These are phyloP conservation scores for Ischnura elegans DNA, from an alignment of 2,888 invertebrate genomes.

Conservation along the genomic window DNA sequence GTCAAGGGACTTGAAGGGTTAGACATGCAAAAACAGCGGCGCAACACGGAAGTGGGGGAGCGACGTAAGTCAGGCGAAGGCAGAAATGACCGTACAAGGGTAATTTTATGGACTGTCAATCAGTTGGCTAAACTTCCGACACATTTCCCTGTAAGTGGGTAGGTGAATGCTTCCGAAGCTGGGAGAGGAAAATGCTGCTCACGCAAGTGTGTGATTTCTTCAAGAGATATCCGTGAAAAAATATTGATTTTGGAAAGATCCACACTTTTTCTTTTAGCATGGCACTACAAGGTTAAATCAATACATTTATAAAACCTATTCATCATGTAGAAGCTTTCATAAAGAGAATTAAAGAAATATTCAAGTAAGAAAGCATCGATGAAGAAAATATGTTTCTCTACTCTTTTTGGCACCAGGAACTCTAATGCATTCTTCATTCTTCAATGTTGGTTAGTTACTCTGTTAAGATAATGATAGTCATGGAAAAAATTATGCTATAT, in stretches of 20 bases:
- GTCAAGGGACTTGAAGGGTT: conserved; percentile 23
- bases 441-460: no score
- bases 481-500: no score
- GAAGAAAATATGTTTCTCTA: no score
- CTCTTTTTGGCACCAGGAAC: no score
- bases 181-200: not conserved
- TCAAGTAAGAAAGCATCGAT: no score
- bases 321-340: no score
- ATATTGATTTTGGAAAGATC: not conserved
- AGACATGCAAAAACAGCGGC: conserved; percentile 13
- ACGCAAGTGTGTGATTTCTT: not conserved
- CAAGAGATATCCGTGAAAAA: not conserved
- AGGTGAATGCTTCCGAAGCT: not conserved
- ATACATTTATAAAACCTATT: no score
- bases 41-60: conserved; percentile 28
- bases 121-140: conserved; percentile 32
- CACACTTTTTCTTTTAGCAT: no score
- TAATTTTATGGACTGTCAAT: conserved; percentile 58
- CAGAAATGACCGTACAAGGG: not conserved
- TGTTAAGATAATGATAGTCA: no score
- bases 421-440: no score
- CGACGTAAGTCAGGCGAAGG: not conserved
- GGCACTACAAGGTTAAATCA: no score
- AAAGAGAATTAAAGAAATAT: no score
- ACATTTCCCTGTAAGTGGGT: not conserved